Conservation (phyloP, 2,113 vertebrate species). For the Mustelus asterias region DNA sequence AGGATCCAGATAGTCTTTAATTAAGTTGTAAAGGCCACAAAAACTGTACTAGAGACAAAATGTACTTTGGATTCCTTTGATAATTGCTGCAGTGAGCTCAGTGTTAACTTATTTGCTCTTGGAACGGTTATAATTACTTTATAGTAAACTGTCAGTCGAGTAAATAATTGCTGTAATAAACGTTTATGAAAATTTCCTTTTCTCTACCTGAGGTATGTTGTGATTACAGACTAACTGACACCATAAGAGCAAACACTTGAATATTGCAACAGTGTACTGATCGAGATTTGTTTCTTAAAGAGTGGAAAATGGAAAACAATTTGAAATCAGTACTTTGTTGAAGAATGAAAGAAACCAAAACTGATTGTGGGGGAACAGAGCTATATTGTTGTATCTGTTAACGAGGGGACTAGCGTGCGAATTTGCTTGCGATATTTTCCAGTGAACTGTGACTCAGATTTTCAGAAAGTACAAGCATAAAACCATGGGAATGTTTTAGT, state of each 20-base stretch:
- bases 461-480: not conserved
- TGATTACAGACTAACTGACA: not conserved
- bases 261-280: not conserved
- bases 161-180: not conserved
- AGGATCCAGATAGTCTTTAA: not conserved
- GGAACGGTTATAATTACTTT: not conserved
- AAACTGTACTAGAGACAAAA: not conserved
- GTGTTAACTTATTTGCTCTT: too few relatives aligned
- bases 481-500: not conserved
- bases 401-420: not conserved
- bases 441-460: not conserved
- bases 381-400: not conserved
- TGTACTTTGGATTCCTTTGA: not conserved
- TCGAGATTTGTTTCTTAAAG: not conserved
- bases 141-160: not conserved
- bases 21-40: not conserved
- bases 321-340: not conserved
- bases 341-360: not conserved
- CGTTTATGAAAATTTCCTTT: not conserved
- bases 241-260: not conserved
- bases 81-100: not conserved
- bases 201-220: not conserved
- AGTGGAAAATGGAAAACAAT: not conserved
- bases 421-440: not conserved
- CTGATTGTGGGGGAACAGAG: not conserved